Percentiles rank a stretch among this genome's conserved stretches.
Evolutionary conservation across 2,888 invertebrate species (phyloP).

Genomic region (Ophion costatus): DNA sequence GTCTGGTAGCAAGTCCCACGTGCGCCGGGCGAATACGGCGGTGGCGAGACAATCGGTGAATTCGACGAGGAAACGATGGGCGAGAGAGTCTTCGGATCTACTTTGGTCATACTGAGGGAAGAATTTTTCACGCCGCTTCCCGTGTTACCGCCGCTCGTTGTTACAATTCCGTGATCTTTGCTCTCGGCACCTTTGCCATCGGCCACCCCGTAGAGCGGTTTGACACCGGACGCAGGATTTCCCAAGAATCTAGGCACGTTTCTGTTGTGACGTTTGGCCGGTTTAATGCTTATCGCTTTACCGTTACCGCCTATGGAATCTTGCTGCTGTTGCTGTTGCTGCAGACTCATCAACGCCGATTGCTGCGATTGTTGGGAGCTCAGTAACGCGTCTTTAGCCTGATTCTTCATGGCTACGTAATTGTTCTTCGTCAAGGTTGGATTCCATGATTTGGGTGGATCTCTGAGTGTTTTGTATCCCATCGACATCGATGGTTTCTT

Average conservation of each 20-base stretch:
- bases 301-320: slow-evolving; percentile 64
- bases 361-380: slow-evolving; percentile 58
- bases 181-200: slow-evolving; percentile 78
- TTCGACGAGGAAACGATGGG: slow-evolving; percentile 82
- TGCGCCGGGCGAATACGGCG: slow-evolving; percentile 79
- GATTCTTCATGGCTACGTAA: slow-evolving; percentile 80
- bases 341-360: slow-evolving; percentile 33
- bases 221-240: slow-evolving; percentile 86
- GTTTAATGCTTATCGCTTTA: slow-evolving; percentile 81
- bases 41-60: slow-evolving; percentile 79
- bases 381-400: slow-evolving; percentile 77
- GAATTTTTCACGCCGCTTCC: slow-evolving; percentile 65
- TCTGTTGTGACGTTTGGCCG: slow-evolving; percentile 86
- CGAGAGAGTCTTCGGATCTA: slow-evolving; percentile 86
- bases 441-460: slow-evolving; percentile 87
- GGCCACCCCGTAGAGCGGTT: slow-evolving; percentile 86
- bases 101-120: slow-evolving; percentile 83
- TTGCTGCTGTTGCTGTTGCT: slow-evolving; percentile 62
- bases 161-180: slow-evolving; percentile 64
- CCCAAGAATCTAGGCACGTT: slow-evolving; percentile 81
- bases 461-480: slow-evolving; percentile 86
- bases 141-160: slow-evolving; percentile 41
- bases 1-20: slow-evolving; percentile 69
- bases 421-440: slow-evolving; percentile 85
- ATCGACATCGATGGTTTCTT: slow-evolving; percentile 74